Percentiles rank a stretch among this genome's conserved stretches.
These are phyloP conservation scores for Crypturellus undulatus DNA, from an alignment of 2,113 vertebrate species.

Conservation along the genomic window DNA sequence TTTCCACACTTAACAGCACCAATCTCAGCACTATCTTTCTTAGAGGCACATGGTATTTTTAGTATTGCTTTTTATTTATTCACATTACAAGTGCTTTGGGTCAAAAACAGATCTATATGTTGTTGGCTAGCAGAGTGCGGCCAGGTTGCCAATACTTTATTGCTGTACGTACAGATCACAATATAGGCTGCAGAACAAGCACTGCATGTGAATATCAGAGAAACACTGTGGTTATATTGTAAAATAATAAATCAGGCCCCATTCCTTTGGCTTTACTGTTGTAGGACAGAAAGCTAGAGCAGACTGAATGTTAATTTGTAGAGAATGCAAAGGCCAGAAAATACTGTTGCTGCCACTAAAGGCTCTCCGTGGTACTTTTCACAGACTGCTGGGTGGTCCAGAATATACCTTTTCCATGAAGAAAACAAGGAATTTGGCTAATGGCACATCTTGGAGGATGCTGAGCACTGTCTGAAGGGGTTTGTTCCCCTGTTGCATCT, in stretches of 20 bases:
- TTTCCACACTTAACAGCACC: not conserved
- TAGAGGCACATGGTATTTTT: not conserved
- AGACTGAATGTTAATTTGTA: not conserved
- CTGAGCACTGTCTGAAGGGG: not conserved
- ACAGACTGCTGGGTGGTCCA: not conserved
- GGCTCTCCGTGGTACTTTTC: not conserved
- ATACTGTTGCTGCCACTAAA: not conserved
- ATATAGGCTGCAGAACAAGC: not conserved
- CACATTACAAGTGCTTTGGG: not conserved
- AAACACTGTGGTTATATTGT: not conserved
- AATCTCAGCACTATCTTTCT: not conserved
- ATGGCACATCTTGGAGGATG: not conserved
- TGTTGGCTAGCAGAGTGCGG: not conserved
- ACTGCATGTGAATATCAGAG: not conserved
- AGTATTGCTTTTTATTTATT: constrained; percentile 1
- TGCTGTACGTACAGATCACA: not conserved
- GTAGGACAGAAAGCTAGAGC: not conserved
- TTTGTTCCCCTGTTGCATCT: not conserved
- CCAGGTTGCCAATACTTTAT: not conserved
- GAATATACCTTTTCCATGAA: not conserved
- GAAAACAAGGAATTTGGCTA: not conserved
- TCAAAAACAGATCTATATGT: not conserved
- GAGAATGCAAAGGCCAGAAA: not conserved
- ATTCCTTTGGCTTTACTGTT: not conserved
- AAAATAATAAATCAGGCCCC: not conserved